Evolutionary conservation across 2,888 invertebrate species (phyloP), one percentile per base, ranked within the genome.

Genomic region (Matsumyia berberina): DNA sequence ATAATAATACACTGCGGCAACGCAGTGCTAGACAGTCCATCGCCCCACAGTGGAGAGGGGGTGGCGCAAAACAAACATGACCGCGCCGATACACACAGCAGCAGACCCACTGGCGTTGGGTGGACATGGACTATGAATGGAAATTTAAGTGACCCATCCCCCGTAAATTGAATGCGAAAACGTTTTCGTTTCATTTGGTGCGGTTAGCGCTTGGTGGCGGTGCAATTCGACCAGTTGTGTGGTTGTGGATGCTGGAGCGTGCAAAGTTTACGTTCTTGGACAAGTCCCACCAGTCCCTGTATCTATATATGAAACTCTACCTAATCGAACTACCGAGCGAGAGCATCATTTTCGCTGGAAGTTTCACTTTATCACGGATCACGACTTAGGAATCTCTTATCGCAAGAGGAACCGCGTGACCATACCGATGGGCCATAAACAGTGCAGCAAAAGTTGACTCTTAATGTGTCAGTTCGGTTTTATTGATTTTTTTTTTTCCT

Each of bases 81-180:
- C n/a, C 17, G 9, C 4, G 6, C 49, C 19, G 51, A 62, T 64
- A 77, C 53, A 35, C 31, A 31, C 19, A 39, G 46, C 19, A 39
- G 46, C 72, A 83, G 82, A 83, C 82, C 49, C 70, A 29, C 12
- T 58, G 82, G 77, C 81, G 42, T 29, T 72, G 24, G 55, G 42
- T 46, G 67, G 19, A 35, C 31, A 19, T 44, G 19, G 31, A 35
- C 42, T 55, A 1, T 58, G 44, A 15, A 49, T 37, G 35, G 11
- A 24, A 39, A 58, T 62, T 39, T 57, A 58, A 17, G 35, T 51
- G 58, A 66, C 72, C 69, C 58, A 58, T 80, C 44, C 49, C 53
- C 53, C 53, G 82, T 67, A 67, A 67, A 83, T 60, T 79, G 35
- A 85, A 74, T 24, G 24, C 29, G 64, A 51, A 79, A 74, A 79